Base-by-base conservation (phyloP, 2,797 vertebrate genomes). In the Merluccius polli region DNA sequence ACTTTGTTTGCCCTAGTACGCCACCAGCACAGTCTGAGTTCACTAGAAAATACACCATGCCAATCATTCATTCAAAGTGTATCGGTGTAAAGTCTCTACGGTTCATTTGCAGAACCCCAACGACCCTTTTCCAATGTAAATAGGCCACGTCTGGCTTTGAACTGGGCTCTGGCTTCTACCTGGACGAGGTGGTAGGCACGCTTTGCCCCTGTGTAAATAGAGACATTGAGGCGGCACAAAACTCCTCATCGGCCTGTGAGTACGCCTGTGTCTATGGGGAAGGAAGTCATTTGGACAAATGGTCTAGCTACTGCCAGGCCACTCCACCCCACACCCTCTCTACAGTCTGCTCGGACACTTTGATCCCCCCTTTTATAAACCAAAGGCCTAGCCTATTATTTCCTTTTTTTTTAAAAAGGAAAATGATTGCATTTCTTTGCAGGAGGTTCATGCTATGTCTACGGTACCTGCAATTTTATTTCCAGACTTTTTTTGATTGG, bases 211-310 rank as follows among this genome's bases (percentile, higher is more conserved):
- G 69, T 65, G 77, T 76, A 77, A 84, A 79, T 27, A 12, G 73
- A 84, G 82, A 84, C 77, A 27, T 3, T 6, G 44, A 83, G 83
- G 70, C 74, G 1, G 35, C 78, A 35, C 65, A 76, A 73, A 33
- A 72, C 77, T 71, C 0, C 79, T 83, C 71, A 30, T 77, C 11
- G 0, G 75, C 71, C 72, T 13, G 6, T 27, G 74, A 75, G 73
- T 7, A 67, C 65, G 77, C 65, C 59, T 80, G 63, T 76, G 79
- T 81, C 69, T 78, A 16, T 72, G 30, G 33, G 77, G 76, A 74
- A 83, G 86, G 86, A 91, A 87, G 82, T 78, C 33, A 73, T 86
- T 83, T 79, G 74, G 80, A 84, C 83, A 86, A 89, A 87, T 84
- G 78, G 78, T 77, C 78, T 76, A 1, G 9, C 52, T 27, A 27